phyloP scores from a whole-genome alignment of 2,113 vertebrate species.

The Columba livia region DNA sequence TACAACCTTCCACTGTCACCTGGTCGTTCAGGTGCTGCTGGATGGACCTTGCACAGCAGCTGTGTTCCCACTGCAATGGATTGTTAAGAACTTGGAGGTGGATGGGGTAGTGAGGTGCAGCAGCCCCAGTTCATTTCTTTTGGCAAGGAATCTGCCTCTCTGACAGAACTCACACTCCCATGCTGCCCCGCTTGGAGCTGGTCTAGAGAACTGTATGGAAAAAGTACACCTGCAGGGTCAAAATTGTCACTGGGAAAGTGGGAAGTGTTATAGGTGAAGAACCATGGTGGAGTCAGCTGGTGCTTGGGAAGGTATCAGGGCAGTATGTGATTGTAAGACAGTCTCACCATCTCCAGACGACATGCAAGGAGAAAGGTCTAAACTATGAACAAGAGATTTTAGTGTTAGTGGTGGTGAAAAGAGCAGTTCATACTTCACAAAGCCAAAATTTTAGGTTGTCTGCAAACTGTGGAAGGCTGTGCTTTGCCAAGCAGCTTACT shows the following conservation, averaged over 20 bases:
- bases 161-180: background rate
- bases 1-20: too few species aligned
- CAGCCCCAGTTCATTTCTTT: accelerated
- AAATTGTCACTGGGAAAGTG: background rate
- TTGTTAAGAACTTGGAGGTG: background rate
- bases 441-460: background rate
- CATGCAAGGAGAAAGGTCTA: accelerated
- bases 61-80: background rate
- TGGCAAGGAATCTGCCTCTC: background rate
- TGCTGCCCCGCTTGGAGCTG: accelerated
- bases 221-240: background rate
- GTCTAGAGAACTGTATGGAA: background rate
- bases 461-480: background rate
- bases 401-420: background rate
- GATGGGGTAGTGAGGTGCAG: background rate
- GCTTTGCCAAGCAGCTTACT: background rate
- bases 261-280: accelerated
- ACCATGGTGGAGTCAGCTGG: background rate
- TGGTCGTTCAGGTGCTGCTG: background rate
- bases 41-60: background rate
- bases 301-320: background rate
- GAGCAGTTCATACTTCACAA: background rate
- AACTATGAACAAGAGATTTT: background rate
- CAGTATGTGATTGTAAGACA: background rate
- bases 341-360: background rate